Evolutionary conservation across 2,797 vertebrate species (phyloP), one percentile per base, ranked within the genome.

Genomic region (Sphenopsis melanotis): DNA sequence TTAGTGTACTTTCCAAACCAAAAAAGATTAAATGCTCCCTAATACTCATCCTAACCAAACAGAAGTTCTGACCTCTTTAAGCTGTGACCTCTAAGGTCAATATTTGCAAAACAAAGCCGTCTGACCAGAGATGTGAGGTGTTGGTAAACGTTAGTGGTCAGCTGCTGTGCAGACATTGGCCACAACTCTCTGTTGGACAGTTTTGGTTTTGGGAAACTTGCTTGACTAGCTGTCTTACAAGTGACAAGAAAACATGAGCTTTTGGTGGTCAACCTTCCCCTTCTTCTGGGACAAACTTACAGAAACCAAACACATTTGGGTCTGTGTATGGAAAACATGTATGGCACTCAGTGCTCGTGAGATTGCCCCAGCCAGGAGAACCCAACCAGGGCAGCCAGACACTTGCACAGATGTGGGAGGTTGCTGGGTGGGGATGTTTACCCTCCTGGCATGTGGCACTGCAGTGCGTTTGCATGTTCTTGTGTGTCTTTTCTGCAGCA

Each of bases 31-130:
- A 90, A 90, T 83, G 68, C 52, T 94, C 91, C 75, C 49, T 83
- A 86, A 65, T 85, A 91, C 72, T 95, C 75, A 72, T 81, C 57
- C 64, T 96, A 91, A 95, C 81, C 89, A 95, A 96, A 94, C 81
- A 83, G 81, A 80, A 93, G 46, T 78, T 95, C 60, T 83, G 81
- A 80, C 64, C 68, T 94, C 75, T 88, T 85, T 83, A 83, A 95
- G 81, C 83, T 88, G 46, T 76, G 90, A 88, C 94, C 81, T 85
- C 64, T 63, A 71, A 94, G 87, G 86, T 88, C 68, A 94, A 71
- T 93, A 94, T 96, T 91, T 96, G 93, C 61, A 37, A 94, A 95
- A 94, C 86, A 96, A 80, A 96, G 85, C 87, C 69, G 50, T 83
- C 89, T 81, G 83, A 79, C 59, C 92, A 92, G 91, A 89, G 76